A percentile compares a stretch with the other conserved stretches of the same genome.
Evolutionary conservation across 2,888 invertebrate genomes (phyloP).

Genomic region (Noctua comes): DNA sequence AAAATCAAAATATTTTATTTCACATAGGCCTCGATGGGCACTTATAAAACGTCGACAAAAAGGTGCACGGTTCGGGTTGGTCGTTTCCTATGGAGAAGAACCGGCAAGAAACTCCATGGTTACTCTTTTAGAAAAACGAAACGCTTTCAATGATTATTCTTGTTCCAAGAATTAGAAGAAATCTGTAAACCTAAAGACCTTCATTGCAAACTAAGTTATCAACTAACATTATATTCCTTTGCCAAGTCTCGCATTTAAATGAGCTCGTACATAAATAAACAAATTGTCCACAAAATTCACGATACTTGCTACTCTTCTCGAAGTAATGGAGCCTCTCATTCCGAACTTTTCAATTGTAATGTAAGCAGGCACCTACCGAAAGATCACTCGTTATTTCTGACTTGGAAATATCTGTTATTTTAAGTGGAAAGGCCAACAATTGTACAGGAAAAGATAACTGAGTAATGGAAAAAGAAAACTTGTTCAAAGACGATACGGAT

Average conservation of each 20-base stretch:
- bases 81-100: too few species aligned
- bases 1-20: too few species aligned
- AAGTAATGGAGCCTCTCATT: slow-evolving; percentile 44
- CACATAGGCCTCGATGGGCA: too few species aligned
- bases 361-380: slow-evolving; percentile 25
- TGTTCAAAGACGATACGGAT: slow-evolving; percentile 5
- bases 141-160: background rate
- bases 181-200: background rate
- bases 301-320: slow-evolving; percentile 23
- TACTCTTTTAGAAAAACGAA: too few species aligned
- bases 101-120: too few species aligned
- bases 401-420: slow-evolving; percentile 45
- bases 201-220: background rate
- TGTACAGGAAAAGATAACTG: slow-evolving; percentile 21
- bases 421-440: slow-evolving; percentile 2
- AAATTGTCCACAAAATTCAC: slow-evolving; percentile 33
- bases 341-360: slow-evolving; percentile 62
- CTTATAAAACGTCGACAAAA: too few species aligned
- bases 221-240: background rate
- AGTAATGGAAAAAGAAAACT: slow-evolving; percentile 22
- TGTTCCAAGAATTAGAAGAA: background rate
- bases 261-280: slow-evolving; percentile 14
- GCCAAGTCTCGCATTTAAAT: slow-evolving; percentile 30
- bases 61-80: too few species aligned
- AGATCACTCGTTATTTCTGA: slow-evolving; percentile 34